These are phyloP conservation scores for Tenodera sinensis DNA, from an alignment of 2,888 invertebrate species.

Conservation along the genomic window DNA sequence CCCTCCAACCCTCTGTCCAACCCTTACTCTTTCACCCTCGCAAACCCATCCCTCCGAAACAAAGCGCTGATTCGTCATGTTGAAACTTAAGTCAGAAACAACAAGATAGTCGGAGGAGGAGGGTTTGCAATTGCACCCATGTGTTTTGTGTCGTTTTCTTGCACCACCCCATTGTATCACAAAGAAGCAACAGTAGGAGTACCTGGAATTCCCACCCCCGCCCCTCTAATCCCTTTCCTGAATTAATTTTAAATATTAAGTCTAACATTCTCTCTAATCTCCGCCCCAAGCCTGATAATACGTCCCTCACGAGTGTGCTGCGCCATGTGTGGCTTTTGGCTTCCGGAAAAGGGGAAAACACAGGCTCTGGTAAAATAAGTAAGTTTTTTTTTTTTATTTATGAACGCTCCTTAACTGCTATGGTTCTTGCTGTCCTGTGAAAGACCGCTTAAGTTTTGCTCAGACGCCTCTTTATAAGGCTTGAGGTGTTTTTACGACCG, in stretches of 20 bases:
- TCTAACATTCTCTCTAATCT: not conserved
- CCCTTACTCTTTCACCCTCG: not conserved
- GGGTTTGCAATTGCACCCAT: not conserved
- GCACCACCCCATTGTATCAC: not conserved
- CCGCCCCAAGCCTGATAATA: not conserved
- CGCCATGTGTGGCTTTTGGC: not conserved
- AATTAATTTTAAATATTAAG: not conserved
- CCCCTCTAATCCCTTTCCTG: not conserved
- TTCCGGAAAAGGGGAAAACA: not conserved
- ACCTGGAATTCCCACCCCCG: not conserved
- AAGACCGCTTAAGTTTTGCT: too few relatives aligned
- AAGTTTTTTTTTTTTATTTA: too few relatives aligned
- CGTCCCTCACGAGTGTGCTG: not conserved
- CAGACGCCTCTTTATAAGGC: too few relatives aligned
- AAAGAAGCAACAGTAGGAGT: not conserved
- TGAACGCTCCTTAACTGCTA: too few relatives aligned
- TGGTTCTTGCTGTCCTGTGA: too few relatives aligned
- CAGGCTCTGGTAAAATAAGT: not conserved
- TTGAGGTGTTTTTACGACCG: too few relatives aligned
- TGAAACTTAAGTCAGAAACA: not conserved
- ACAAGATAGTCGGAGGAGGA: not conserved
- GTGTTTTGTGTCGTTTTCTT: not conserved
- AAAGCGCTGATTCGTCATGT: conserved; percentile 11
- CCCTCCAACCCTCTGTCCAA: not conserved
- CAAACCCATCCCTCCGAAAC: not conserved